Conservation (phyloP, 2,888 invertebrate genomes). For the Phortica okadai region DNA sequence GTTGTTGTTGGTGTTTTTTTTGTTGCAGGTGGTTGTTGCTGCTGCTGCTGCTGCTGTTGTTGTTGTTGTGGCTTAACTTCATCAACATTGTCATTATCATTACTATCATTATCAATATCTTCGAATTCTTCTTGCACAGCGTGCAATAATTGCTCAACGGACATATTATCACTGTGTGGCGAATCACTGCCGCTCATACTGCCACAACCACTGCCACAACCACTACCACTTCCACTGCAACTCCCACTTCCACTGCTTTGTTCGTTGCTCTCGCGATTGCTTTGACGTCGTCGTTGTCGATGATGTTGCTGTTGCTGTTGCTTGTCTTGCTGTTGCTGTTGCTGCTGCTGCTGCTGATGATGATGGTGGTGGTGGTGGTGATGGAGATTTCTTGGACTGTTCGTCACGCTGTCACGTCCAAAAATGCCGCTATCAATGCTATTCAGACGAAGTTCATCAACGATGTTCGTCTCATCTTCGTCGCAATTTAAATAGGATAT, state of each 20-base stretch:
- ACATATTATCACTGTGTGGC: slow-evolving; percentile 51
- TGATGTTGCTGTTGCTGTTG: background rate
- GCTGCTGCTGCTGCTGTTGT: slow-evolving; percentile 7
- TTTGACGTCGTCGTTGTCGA: too few species aligned
- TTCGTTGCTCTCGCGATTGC: slow-evolving; percentile 26
- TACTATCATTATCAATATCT: slow-evolving; percentile 33
- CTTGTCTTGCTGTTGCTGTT: background rate
- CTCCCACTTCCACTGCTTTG: slow-evolving; percentile 35
- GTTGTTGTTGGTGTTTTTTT: slow-evolving; percentile 40
- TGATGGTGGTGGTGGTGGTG: too few species aligned
- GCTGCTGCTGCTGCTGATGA: too few species aligned
- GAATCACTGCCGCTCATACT: slow-evolving; percentile 39
- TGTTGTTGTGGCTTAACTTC: slow-evolving; percentile 36
- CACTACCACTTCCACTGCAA: slow-evolving; percentile 36
- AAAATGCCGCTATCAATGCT: too few species aligned
- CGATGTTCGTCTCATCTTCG: slow-evolving; percentile 32
- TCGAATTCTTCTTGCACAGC: slow-evolving; percentile 69
- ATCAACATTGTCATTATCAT: slow-evolving; percentile 6
- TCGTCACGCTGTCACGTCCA: too few species aligned
- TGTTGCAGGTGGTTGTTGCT: slow-evolving; percentile 38
- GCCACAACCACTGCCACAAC: slow-evolving; percentile 37
- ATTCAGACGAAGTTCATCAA: too few species aligned
- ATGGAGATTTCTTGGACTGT: too few species aligned
- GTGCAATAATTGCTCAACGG: slow-evolving; percentile 66
- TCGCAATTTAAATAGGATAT: slow-evolving; percentile 67